These are phyloP conservation scores for Galaxias olidus DNA, from an alignment of 2,797 vertebrate genomes.

Conservation along the genomic window DNA sequence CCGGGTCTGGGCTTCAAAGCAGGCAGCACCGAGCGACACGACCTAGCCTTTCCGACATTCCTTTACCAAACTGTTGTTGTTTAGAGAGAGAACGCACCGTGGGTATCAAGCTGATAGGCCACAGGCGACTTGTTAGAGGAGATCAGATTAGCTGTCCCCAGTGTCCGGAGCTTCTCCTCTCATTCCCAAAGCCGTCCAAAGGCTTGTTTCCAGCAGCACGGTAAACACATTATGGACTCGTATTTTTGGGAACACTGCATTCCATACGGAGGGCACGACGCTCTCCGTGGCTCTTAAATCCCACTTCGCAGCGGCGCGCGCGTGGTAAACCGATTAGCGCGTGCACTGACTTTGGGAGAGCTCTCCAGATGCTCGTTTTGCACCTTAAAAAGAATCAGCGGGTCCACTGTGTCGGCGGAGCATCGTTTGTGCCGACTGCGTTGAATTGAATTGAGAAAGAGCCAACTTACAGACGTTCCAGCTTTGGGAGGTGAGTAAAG, in stretches of 20 bases:
- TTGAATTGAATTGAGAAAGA: not conserved
- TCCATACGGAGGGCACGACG: not conserved
- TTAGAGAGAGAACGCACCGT: conserved; percentile 5
- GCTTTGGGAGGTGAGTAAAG: conserved; percentile 92
- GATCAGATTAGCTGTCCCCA: conserved; percentile 6
- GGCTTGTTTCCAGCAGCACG: conserved; percentile 5
- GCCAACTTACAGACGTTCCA: conserved; percentile 94
- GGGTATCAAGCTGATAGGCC: conserved; percentile 15
- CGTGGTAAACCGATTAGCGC: not conserved
- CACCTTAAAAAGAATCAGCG: not conserved
- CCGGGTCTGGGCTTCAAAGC: not conserved
- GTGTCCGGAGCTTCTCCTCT: conserved; percentile 16
- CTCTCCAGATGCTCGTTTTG: too few species aligned
- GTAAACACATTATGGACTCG: conserved; percentile 6
- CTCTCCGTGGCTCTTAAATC: not conserved
- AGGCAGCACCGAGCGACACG: conserved; percentile 9
- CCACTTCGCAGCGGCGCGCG: not conserved
- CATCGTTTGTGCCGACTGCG: too few species aligned
- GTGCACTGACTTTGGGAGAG: not conserved
- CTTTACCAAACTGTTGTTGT: not conserved
- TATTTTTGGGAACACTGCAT: not conserved
- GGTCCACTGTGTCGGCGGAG: too few species aligned
- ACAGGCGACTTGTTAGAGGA: conserved; percentile 10
- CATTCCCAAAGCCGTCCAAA: conserved; percentile 22
- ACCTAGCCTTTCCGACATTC: not conserved